phyloP scores from a whole-genome alignment of 2,888 invertebrate genomes.

The Melinaea menophilus region DNA sequence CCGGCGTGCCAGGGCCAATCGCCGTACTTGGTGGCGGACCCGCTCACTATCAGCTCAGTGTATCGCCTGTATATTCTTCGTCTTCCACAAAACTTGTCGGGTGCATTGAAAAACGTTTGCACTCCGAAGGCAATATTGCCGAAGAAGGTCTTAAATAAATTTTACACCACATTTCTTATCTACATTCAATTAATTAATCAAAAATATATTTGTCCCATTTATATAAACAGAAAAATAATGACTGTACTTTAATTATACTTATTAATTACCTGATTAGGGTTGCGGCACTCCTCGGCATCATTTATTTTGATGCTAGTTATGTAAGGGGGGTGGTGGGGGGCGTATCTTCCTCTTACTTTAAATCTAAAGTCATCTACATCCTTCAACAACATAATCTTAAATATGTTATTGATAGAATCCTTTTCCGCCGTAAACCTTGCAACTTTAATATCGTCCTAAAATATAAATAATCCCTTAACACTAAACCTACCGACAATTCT shows the following conservation, averaged over 20 bases:
- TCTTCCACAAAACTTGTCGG: conserved; percentile 23
- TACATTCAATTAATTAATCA: conserved; percentile 11
- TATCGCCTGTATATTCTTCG: conserved; percentile 36
- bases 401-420: conserved; percentile 14
- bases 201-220: not conserved
- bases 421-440: conserved; percentile 7
- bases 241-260: not conserved
- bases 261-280: conserved; percentile 12
- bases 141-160: too few species aligned
- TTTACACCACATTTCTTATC: too few species aligned
- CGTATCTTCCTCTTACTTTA: conserved; percentile 5
- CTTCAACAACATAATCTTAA: conserved; percentile 1
- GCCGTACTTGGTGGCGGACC: conserved; percentile 47
- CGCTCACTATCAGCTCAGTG: conserved; percentile 52
- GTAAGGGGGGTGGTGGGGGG: conserved; percentile 15
- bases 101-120: conserved; percentile 9
- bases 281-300: conserved; percentile 10
- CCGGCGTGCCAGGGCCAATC: conserved; percentile 66
- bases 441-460: not conserved
- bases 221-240: too few species aligned
- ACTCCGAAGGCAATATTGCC: not conserved
- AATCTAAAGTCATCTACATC: not conserved
- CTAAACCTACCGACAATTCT: too few species aligned
- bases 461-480: too few species aligned
- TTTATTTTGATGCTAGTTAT: conserved; percentile 17